These are phyloP conservation scores for Rhagoletis zephyria DNA, from an alignment of 1,140 invertebrate species.

Conservation along the genomic window DNA sequence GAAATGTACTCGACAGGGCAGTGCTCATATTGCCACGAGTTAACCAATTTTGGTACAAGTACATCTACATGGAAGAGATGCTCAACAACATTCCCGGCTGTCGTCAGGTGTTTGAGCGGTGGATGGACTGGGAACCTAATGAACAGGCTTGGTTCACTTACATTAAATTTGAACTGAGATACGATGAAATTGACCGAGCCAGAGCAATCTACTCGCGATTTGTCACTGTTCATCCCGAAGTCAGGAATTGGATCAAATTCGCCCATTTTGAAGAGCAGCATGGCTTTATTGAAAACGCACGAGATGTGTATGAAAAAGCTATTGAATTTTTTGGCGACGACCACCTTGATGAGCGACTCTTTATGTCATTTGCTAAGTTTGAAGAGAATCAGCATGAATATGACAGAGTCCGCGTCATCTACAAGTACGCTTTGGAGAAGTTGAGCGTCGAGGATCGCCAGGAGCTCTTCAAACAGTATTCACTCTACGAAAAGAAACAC, in stretches of 20 bases:
- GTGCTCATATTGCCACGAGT: conserved; percentile 96
- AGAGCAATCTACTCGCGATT: conserved; percentile 95
- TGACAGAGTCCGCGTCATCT: conserved; percentile 95
- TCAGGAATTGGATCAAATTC: conserved; percentile 98
- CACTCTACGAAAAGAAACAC: conserved; percentile 99
- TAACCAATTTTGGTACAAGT: conserved; percentile 99
- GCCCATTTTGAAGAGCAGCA: conserved; percentile 96
- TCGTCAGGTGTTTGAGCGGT: conserved; percentile 93
- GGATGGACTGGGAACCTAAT: conserved; percentile 99
- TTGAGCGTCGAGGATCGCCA: conserved; percentile 93
- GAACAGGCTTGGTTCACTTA: conserved; percentile 99
- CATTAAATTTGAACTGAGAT: conserved; percentile 98
- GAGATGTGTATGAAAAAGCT: conserved; percentile 93
- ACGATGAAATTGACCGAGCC: conserved; percentile 97
- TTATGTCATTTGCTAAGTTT: conserved; percentile 98
- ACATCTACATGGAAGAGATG: conserved; percentile 99
- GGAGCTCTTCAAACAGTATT: conserved; percentile 98
- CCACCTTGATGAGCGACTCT: conserved; percentile 92
- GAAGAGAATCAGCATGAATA: conserved; percentile 99
- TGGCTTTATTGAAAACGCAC: conserved; percentile 90
- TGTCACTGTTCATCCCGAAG: conserved; percentile 96
- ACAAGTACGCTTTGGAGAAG: conserved; percentile 97
- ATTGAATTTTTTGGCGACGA: conserved; percentile 99
- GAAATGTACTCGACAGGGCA: conserved; percentile 98
- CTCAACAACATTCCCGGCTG: conserved; percentile 93